Conservation (phyloP, 2,113 vertebrate species). For the Lipophrys pholis region DNA sequence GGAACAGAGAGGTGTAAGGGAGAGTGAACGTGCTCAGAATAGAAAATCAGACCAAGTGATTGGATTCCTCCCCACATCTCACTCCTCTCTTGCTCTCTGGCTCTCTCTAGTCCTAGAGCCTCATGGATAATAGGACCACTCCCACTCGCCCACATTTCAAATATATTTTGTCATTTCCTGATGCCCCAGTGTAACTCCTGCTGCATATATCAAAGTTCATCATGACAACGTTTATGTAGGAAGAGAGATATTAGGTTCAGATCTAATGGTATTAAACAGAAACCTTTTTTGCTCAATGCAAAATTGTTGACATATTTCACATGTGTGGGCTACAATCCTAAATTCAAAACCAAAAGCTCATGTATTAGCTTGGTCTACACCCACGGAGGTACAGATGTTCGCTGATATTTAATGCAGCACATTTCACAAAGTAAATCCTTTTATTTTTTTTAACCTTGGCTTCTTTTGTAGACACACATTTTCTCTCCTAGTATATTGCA, state of each 20-base stretch:
- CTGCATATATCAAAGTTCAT: slow-evolving; percentile 22
- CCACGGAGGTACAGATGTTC: slow-evolving; percentile 14
- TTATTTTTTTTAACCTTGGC: background rate
- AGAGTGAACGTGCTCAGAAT: slow-evolving; percentile 77
- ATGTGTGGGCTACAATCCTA: background rate
- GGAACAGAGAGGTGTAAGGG: slow-evolving; percentile 74
- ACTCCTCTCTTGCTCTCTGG: slow-evolving; percentile 58
- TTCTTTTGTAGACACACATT: slow-evolving; percentile 5
- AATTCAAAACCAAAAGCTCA: background rate
- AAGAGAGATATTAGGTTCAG: background rate
- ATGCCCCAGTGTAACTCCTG: slow-evolving; percentile 44
- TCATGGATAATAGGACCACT: slow-evolving; percentile 66
- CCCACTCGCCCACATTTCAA: slow-evolving; percentile 67
- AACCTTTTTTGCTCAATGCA: slow-evolving; percentile 9
- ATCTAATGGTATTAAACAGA: background rate
- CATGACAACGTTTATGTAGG: background rate
- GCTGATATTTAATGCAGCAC: slow-evolving; percentile 8
- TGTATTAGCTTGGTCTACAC: background rate
- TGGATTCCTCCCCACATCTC: slow-evolving; percentile 76
- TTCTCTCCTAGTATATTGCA: slow-evolving; percentile 33
- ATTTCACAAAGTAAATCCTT: too few relatives aligned
- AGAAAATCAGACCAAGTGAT: slow-evolving; percentile 74
- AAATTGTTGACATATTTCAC: background rate
- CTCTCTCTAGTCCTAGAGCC: slow-evolving; percentile 54
- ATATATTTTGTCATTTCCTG: slow-evolving; percentile 58